Percentiles rank a stretch among this genome's conserved stretches.
These are phyloP conservation scores for Patagioenas fasciata DNA, from an alignment of 2,113 vertebrate genomes.

Conservation along the genomic window DNA sequence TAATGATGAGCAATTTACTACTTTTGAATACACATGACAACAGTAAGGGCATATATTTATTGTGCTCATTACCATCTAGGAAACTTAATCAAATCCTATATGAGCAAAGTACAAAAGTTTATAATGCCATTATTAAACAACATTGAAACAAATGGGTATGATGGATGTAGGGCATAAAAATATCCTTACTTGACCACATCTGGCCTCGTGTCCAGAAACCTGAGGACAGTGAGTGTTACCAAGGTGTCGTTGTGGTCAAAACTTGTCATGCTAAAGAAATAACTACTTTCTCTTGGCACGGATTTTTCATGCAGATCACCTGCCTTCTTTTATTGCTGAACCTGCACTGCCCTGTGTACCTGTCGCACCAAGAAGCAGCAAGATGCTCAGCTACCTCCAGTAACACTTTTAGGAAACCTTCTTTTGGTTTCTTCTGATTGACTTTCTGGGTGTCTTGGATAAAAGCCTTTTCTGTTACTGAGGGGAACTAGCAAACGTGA, in stretches of 20 bases:
- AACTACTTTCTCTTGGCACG: neutral
- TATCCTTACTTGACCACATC: neutral
- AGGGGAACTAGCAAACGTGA: neutral
- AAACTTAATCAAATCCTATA: conserved; percentile 11
- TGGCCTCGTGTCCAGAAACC: neutral
- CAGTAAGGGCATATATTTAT: conserved; percentile 11
- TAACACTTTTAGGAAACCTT: neutral
- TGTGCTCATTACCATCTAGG: conserved; percentile 12
- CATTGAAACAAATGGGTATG: neutral
- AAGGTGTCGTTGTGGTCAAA: neutral
- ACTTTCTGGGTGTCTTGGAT: neutral
- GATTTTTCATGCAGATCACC: neutral
- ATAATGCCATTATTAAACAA: neutral
- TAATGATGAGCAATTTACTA: conserved; percentile 32
- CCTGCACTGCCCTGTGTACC: neutral
- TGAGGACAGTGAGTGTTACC: neutral
- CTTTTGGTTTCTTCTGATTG: neutral
- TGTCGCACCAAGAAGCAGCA: neutral
- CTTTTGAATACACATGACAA: neutral
- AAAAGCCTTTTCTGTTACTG: neutral
- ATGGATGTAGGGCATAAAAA: neutral
- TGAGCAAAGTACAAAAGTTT: neutral
- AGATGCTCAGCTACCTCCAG: neutral
- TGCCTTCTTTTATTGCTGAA: neutral
- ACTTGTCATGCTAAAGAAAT: neutral